Evolutionary conservation across 2,113 vertebrate species (phyloP), one percentile per base, ranked within the genome.

Genomic region (Hippopotamus amphibius): DNA sequence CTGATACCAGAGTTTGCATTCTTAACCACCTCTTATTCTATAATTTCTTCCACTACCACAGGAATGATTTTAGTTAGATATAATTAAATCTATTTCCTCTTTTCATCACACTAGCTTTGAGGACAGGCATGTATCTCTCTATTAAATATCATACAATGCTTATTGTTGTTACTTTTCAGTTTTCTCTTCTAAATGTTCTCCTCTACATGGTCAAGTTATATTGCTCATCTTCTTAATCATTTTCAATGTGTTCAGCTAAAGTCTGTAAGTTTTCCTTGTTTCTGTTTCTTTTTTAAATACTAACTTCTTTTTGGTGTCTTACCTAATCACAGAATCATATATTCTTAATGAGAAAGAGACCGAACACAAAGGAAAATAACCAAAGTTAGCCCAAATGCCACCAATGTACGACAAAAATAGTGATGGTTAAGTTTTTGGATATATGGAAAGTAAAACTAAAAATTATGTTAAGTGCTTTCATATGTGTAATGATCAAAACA

Each of bases 161-260:
- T 82, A 65, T 83, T 83, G 21, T 9, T 59, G 9, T 13, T 66
- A 37, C 37, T 79, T 85, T 90, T 65, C n/a, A 65, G 22, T 66
- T 90, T 96, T 81, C 15, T 46, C 33, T 87, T 87, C 33, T 79
- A 88, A 90, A 86, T 82, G 82, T 46, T 82, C n/a, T 93, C 19
- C 33, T 84, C 9, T 65, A 87, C 90, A 68, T 84, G 3, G 33
- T 86, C 37, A 90, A 43, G 65, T 76, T 94, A 77, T 9, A 74
- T 66, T 81, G 61, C 46, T 12, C 11, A 83, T 7, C 2, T 2
- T 83, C 59, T 72, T 33, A 82, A 66, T 37, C 28, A 95, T 48
- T 87, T 77, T 83, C 28, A 89, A 41, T 57, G 30, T 37, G 0
- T 50, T 94, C n/a, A 76, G 1, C 16, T 90, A 61, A 88, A 63